Evolutionary conservation across 2,888 invertebrate species (phyloP), one percentile per base, ranked within the genome.

Genomic region (Metacarcinus magister): DNA sequence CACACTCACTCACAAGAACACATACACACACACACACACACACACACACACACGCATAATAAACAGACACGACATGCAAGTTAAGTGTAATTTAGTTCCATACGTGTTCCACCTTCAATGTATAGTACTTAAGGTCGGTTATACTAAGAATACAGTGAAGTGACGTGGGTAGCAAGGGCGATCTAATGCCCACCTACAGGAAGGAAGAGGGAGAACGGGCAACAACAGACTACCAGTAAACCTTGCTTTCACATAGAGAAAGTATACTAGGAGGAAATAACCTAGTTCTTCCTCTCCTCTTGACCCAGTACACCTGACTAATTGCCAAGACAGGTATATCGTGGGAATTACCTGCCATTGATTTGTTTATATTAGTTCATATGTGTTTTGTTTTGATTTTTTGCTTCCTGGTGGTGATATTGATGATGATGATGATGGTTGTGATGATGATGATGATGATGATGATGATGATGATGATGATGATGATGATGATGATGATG

Each of bases 401-500:
- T 28, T n/a, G 90, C 3, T 16, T 16, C 16, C 1, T 16, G 19
- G 8, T 0, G 39, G 39, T 39, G 39, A 39, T 39, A 39, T 39
- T 39, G 39, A 39, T 39, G 39, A 39, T 39, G 39, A 39, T 39
- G 39, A 39, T 39, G 39, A 39, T 39, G 39, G 2, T 39, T 0
- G 2, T 39, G 39, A 39, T 39, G 39, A 39, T 39, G 39, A 39
- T 39, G 39, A 39, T 39, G 39, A 39, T 39, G 39, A 39, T 43
- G 91, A 23, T 91, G 91, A 23, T 32, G 91, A 23, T 91, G 91
- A 32, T 91, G 91, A 32, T 91, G 91, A 91, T 91, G 91, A 32
- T 91, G 91, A 32, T 91, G 43, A 32, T 91, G 91, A 91, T 91
- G 91, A 32, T 91, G 91, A 91, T 91, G 91, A 32, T 91, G 91